Evolutionary conservation across 2,113 vertebrate genomes (phyloP), one percentile per base, ranked within the genome.

Genomic region (Lutjanus erythropterus): DNA sequence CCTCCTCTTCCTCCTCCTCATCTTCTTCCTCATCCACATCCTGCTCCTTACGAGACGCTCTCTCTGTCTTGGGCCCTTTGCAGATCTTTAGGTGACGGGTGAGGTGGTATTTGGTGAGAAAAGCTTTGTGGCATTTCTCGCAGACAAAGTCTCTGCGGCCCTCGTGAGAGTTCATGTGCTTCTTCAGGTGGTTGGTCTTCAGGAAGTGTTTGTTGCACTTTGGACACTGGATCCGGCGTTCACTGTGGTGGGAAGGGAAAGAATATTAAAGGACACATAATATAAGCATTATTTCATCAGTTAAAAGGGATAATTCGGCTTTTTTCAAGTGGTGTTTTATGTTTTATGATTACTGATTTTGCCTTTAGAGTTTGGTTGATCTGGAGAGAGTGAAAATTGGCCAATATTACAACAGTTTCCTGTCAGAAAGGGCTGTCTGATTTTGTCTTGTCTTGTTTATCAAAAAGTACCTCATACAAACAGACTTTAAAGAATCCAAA

Each of bases 11-110:
- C 0, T 96, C 96, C 0, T 97, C 97, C 0, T 96, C 97, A 0
- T 97, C 97, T 1, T 97, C 97, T 0, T 94, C 94, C 0, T 95
- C 94, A 0, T 96, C 96, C 0, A 94, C 94, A 0, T 96, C 97
- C 5, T 93, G 96, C 14, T 96, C 96, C 42, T 97, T 96, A 1
- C 95, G 96, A 5, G 95, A 94, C 0, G 90, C 91, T 6, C 95
- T 93, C 23, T 94, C 94, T 0, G 86, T 93, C 69, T 96, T 96
- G 27, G 97, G 97, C 9, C 97, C 97, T 92, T 98, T 99, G 93
- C 98, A 99, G 88, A 98, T 99, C 92, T 99, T 99, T 75, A 99
- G 95, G 93, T 99, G 98, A 12, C 98, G 95, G 3, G 98, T 99
- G 83, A 99, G 97, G 92, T 99, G 98, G 55, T 99, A 99, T 83